A percentile compares a stretch with the other conserved stretches of the same genome.
Conservation (phyloP, 2,113 vertebrate genomes). For the Lamprologus tigripictilis region DNA sequence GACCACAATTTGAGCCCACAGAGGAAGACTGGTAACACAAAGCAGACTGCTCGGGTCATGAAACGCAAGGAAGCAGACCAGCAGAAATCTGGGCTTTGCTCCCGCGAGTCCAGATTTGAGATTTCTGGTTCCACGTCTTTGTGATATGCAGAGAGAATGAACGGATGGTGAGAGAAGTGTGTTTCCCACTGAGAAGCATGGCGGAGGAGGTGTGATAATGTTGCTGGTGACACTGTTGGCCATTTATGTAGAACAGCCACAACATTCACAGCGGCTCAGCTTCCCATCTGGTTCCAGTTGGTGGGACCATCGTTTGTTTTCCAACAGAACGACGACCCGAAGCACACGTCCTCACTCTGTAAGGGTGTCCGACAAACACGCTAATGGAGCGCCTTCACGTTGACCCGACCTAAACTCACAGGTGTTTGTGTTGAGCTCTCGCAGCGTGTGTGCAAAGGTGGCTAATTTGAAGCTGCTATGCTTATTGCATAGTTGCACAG, state of each 20-base stretch:
- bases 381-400: background rate
- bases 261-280: background rate
- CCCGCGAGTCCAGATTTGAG: background rate
- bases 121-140: background rate
- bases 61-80: background rate
- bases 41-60: background rate
- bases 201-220: background rate
- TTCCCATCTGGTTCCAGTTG: background rate
- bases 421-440: background rate
- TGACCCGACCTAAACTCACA: background rate
- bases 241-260: background rate
- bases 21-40: background rate
- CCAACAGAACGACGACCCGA: fast-evolving
- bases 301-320: background rate
- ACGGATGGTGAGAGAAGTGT: background rate
- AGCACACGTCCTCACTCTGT: background rate
- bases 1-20: background rate
- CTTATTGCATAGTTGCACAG: background rate
- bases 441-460: background rate
- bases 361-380: background rate
- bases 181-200: background rate
- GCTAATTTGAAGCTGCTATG: background rate
- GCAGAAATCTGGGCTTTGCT: background rate
- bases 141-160: background rate
- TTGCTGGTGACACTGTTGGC: background rate